These are phyloP conservation scores for Aporophyla nigra DNA, from an alignment of 2,888 invertebrate genomes.

Conservation along the genomic window DNA sequence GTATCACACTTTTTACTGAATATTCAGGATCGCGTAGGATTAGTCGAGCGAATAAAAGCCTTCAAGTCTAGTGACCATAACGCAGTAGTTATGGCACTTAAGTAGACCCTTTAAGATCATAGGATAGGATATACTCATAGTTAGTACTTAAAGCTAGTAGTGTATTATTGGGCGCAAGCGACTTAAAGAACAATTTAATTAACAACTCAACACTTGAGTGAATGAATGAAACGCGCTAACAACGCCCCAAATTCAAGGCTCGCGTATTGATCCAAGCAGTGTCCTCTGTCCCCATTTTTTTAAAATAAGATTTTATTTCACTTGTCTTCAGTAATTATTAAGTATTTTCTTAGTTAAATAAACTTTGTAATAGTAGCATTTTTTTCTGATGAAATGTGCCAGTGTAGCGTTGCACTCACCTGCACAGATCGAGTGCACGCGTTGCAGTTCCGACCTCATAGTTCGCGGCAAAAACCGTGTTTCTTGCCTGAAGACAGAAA, in stretches of 20 bases:
- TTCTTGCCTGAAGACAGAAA: not conserved
- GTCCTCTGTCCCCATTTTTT: not conserved
- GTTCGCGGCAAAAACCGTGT: not conserved
- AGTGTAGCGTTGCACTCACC: not conserved
- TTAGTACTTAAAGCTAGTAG: not conserved
- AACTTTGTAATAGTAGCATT: no score
- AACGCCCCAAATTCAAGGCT: conserved; percentile 43
- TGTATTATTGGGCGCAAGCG: not conserved
- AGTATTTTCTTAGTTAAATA: not conserved
- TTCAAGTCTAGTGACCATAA: not conserved
- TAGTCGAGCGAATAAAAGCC: no score
- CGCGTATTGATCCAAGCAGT: conserved; percentile 35
- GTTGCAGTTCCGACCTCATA: not conserved
- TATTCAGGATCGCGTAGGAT: not conserved
- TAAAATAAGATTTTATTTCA: no score
- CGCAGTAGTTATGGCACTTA: not conserved
- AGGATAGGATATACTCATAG: not conserved
- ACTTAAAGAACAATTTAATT: no score
- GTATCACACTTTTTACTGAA: no score
- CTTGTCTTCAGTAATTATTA: not conserved
- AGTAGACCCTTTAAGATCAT: not conserved
- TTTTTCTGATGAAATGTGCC: not conserved
- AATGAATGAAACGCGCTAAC: conserved; percentile 10
- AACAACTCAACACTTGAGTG: not conserved
- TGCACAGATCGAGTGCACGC: conserved; percentile 20